These are phyloP conservation scores for Cantharis nigra DNA, from an alignment of 2,888 invertebrate genomes.

Conservation along the genomic window DNA sequence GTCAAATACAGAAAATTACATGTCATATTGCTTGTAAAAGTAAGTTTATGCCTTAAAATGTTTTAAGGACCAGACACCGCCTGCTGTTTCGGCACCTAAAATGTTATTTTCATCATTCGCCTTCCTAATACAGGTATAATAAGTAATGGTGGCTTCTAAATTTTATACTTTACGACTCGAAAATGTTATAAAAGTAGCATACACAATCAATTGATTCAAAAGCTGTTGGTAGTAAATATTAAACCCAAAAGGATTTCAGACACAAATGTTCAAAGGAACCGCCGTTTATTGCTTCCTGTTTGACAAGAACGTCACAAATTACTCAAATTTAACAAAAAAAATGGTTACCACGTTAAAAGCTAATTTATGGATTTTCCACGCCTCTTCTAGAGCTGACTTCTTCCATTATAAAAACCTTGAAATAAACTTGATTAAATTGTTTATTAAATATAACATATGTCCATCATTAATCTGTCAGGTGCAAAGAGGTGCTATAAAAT, in stretches of 20 bases:
- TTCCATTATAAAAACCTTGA: background rate
- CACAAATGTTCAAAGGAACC: background rate
- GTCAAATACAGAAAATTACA: background rate
- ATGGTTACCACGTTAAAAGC: background rate
- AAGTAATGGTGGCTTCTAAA: background rate
- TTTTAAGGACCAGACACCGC: background rate
- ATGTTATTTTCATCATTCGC: background rate
- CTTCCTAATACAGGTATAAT: background rate
- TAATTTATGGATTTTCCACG: background rate
- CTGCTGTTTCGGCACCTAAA: constrained; percentile 8
- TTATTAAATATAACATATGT: background rate
- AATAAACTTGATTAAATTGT: background rate
- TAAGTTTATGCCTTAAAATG: background rate
- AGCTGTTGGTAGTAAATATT: background rate
- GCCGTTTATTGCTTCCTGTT: constrained; percentile 1
- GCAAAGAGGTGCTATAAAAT: background rate
- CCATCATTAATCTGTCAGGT: background rate
- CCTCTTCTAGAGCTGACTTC: background rate
- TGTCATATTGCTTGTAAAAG: background rate
- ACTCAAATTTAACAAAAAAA: background rate
- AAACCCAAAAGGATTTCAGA: background rate
- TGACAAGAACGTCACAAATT: constrained; percentile 14
- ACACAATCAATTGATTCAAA: background rate
- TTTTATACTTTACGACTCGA: background rate
- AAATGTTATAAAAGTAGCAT: background rate